Evolutionary conservation across 2,797 vertebrate genomes (phyloP).

Genomic region (Poeciliopsis infans): DNA sequence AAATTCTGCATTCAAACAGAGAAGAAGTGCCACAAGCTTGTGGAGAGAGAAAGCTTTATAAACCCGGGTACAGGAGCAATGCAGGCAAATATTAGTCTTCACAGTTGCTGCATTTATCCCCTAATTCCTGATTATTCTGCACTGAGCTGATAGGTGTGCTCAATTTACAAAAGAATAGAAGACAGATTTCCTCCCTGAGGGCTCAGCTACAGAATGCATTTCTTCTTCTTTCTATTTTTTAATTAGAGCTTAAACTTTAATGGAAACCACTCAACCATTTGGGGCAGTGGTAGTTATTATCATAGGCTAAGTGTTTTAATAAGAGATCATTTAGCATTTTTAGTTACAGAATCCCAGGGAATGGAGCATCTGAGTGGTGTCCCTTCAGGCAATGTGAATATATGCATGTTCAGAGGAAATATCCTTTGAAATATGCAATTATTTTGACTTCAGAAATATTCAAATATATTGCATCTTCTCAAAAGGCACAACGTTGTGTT

Average conservation of each 20-base stretch:
- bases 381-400: slow-evolving; percentile 32
- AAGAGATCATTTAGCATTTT: slow-evolving; percentile 67
- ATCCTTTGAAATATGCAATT: not conserved
- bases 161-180: slow-evolving; percentile 76
- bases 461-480: not conserved
- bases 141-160: slow-evolving; percentile 78
- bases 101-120: slow-evolving; percentile 76
- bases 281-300: slow-evolving; percentile 70
- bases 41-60: slow-evolving; percentile 55
- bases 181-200: slow-evolving; percentile 71
- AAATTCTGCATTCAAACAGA: slow-evolving; percentile 70
- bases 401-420: slow-evolving; percentile 21
- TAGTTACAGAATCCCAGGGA: slow-evolving; percentile 29
- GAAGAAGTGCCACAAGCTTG: slow-evolving; percentile 50
- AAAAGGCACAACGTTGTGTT: not conserved
- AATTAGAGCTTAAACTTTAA: slow-evolving; percentile 80
- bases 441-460: slow-evolving; percentile 25
- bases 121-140: slow-evolving; percentile 80
- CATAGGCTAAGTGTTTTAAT: slow-evolving; percentile 75
- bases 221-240: slow-evolving; percentile 62
- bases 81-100: slow-evolving; percentile 68
- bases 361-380: slow-evolving; percentile 23
- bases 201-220: slow-evolving; percentile 51
- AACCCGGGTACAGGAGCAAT: slow-evolving; percentile 59
- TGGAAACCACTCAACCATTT: slow-evolving; percentile 62